Evolutionary conservation across 2,888 invertebrate genomes (phyloP), one percentile per base, ranked within the genome.

Genomic region (Chorisops tibialis): DNA sequence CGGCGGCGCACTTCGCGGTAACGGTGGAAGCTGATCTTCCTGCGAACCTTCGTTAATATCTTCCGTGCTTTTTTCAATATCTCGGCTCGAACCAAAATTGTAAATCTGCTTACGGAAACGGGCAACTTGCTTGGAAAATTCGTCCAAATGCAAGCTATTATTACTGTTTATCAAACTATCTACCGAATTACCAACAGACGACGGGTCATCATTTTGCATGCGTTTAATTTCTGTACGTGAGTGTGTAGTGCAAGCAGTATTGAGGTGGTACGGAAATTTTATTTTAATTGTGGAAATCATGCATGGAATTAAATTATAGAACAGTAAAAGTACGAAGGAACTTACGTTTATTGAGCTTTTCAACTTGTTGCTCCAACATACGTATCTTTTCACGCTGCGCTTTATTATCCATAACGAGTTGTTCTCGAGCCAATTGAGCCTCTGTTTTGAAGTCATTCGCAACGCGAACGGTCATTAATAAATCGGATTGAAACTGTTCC

Each of bases 391-490:
- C 93, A 62, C 88, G 81, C 45, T 92, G 86, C 14, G 83, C 79
- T 71, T 88, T 88, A 78, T 95, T 94, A 74, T 95, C 93, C 70
- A 88, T 81, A 63, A 90, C 86, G 49, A 94, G 82, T 73, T 94
- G 92, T 66, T 89, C 85, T 71, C 91, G 90, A 0, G 93, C 93
- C 75, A 93, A 94, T 73, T 91, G 89, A 1, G 94, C 93, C 76
- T 96, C 96, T n/a, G 91, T 92, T 79, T 95, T 93, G 79, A 96
- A 94, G 79, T 96, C 94, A 78, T 96, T 95, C 39, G 96, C 96
- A 12, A 96, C 95, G 22, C 95, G 86, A 1, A 96, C 96, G 0
- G 96, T 93, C 81, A 91, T 92, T 48, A 95, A 80, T 1, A 96
- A 82, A 77, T 96, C 96, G 67, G 89, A 88, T 79, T 96, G 94